Percentiles rank a stretch among this genome's conserved stretches.
Conservation (phyloP, 2,113 vertebrate species). For the Oreochromis aureus region DNA sequence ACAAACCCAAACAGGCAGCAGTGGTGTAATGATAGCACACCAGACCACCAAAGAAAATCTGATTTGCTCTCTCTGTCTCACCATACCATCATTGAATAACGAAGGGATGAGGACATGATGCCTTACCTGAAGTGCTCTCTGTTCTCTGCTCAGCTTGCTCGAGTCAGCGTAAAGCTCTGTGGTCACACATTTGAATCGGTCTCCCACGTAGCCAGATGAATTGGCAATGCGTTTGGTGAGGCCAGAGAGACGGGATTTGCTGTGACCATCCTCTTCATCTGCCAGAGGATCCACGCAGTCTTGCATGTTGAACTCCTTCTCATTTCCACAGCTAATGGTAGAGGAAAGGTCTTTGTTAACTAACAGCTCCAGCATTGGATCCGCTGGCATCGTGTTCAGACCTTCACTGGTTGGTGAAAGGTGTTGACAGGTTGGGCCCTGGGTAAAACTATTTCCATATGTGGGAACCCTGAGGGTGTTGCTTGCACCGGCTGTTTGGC, state of each 20-base stretch:
- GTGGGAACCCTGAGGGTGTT: background rate
- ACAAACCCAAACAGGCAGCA: background rate
- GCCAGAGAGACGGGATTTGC: background rate
- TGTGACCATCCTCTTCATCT: background rate
- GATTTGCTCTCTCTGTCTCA: background rate
- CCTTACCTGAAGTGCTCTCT: slow-evolving; percentile 33
- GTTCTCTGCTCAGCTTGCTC: slow-evolving; percentile 35
- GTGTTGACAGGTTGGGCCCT: background rate
- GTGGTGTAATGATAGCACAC: background rate
- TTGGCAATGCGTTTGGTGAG: slow-evolving; percentile 21
- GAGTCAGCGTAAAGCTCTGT: slow-evolving; percentile 7
- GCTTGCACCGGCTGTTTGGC: background rate
- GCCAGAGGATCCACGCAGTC: background rate
- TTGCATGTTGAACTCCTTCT: background rate
- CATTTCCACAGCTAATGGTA: background rate
- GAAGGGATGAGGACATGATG: background rate
- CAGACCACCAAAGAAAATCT: background rate
- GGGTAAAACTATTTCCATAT: background rate
- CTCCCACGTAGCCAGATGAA: slow-evolving; percentile 11
- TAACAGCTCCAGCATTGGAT: background rate
- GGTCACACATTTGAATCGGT: slow-evolving; percentile 9
- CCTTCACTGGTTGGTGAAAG: background rate
- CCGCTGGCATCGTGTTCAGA: background rate
- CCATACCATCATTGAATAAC: background rate
- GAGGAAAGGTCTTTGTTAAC: background rate